These are phyloP conservation scores for Notodonta dromedarius DNA, from an alignment of 2,888 invertebrate genomes.

Conservation along the genomic window DNA sequence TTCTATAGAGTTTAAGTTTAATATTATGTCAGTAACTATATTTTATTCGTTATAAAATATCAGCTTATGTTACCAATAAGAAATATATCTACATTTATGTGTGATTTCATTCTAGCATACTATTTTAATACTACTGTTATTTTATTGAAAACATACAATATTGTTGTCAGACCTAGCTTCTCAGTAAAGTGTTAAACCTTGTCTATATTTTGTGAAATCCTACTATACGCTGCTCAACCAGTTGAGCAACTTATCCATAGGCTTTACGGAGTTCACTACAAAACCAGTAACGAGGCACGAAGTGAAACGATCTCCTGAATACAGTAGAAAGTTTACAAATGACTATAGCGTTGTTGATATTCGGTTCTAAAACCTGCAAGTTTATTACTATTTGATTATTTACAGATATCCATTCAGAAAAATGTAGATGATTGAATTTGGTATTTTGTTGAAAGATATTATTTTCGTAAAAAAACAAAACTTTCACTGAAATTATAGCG, in stretches of 20 bases:
- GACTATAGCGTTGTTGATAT: background rate
- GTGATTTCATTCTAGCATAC: too few relatives aligned
- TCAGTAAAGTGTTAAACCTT: too few relatives aligned
- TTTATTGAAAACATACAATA: too few relatives aligned
- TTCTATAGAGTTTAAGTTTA: too few relatives aligned
- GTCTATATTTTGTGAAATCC: too few relatives aligned
- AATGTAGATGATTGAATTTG: background rate
- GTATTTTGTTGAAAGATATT: background rate
- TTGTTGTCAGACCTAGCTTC: too few relatives aligned
- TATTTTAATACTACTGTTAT: too few relatives aligned
- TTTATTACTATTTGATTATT: background rate
- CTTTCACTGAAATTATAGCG: background rate
- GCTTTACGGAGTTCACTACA: background rate
- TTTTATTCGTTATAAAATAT: too few relatives aligned
- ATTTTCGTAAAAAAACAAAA: background rate
- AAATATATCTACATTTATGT: too few relatives aligned
- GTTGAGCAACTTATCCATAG: background rate
- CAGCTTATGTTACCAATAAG: too few relatives aligned
- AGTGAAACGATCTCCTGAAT: constrained; percentile 2
- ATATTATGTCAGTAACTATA: too few relatives aligned
- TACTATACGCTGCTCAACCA: too few relatives aligned
- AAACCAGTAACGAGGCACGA: background rate
- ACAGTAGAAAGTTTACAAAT: background rate
- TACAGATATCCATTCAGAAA: background rate
- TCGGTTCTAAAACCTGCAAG: background rate